Evolutionary conservation across 2,888 invertebrate species (phyloP), one percentile per base, ranked within the genome.

Genomic region (Epicampocera succincta): DNA sequence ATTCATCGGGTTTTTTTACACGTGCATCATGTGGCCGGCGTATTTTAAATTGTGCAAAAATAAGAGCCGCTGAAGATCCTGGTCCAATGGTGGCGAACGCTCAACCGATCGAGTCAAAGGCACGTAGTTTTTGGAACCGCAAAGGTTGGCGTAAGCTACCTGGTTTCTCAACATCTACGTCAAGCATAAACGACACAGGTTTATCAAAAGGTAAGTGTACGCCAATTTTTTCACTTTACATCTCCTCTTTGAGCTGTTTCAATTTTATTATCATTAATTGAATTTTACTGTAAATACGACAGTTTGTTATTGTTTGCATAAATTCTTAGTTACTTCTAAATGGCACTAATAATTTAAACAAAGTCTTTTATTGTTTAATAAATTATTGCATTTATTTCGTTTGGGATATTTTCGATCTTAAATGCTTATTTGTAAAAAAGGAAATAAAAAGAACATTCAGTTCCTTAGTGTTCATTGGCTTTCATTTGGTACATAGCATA

Each of bases 111-210:
- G 90, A 90, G 48, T 90, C 90, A 56, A 90, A 91, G 83, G 90
- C 91, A 40, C 87, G 90, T 54, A 91, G 90, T 72, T 95, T 95
- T 90, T 95, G 95, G 94, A 94, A 93, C 86, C 93, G 94, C 90
- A 95, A 95, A 87, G 93, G 95, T 1, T 96, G 95, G 95, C 94
- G 94, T 88, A 95, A 95, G 89, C 92, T 95, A 85, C 94, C 95
- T 15, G 94, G 94, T 33, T 94, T 95, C 87, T 94, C 94, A 73
- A 94, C 94, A 86, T 94, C 94, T 87, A 94, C 94, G 68, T 94
- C 93, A 86, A 94, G 94, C 88, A 93, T 93, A 87, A 94, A 94
- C 88, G 95, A 95, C 89, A 93, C 93, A 52, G 93, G 93, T 79
- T 92, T 93, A 66, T 75, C 86, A 89, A 77, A 86, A 89, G 95